These are phyloP conservation scores for Euwallacea similis DNA, from an alignment of 1,140 invertebrate species.

Conservation along the genomic window DNA sequence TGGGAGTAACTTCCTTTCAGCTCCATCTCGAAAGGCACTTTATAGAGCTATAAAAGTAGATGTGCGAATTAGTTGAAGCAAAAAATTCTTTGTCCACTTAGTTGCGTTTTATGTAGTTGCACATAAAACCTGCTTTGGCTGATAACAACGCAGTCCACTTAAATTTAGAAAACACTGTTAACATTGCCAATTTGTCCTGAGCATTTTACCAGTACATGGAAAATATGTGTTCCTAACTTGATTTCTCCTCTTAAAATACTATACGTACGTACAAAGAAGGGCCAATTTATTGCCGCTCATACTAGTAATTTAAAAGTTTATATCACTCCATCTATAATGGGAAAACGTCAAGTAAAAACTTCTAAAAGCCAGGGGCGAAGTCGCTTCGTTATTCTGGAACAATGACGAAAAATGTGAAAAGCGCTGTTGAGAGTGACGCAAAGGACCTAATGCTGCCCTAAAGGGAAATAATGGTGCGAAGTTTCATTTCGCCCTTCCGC, in stretches of 20 bases:
- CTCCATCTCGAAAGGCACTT: neutral
- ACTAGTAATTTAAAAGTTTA: conserved; percentile 13
- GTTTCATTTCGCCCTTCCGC: conserved; percentile 4
- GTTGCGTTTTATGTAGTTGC: too few species aligned
- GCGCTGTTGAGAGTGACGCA: conserved; percentile 5
- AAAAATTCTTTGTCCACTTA: too few species aligned
- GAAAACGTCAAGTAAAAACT: conserved; percentile 12
- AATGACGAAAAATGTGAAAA: conserved; percentile 15
- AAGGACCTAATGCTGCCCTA: conserved; percentile 13
- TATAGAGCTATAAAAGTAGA: conserved; percentile 2
- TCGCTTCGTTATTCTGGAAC: conserved; percentile 12
- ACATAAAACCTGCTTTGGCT: too few species aligned
- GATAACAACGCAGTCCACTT: too few species aligned
- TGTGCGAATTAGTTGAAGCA: too few species aligned
- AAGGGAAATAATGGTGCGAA: conserved; percentile 8
- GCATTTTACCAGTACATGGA: too few species aligned
- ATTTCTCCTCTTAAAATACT: too few species aligned
- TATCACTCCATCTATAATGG: conserved; percentile 8
- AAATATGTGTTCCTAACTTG: too few species aligned
- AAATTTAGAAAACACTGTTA: too few species aligned
- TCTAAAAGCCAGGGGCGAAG: conserved; percentile 3
- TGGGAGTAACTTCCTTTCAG: conserved; percentile 1
- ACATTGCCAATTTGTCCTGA: too few species aligned
- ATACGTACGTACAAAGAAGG: neutral
- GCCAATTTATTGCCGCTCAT: conserved; percentile 1